Percentiles rank a stretch among this genome's conserved stretches.
Conservation (phyloP, 2,113 vertebrate species). For the Mastomys coucha region DNA sequence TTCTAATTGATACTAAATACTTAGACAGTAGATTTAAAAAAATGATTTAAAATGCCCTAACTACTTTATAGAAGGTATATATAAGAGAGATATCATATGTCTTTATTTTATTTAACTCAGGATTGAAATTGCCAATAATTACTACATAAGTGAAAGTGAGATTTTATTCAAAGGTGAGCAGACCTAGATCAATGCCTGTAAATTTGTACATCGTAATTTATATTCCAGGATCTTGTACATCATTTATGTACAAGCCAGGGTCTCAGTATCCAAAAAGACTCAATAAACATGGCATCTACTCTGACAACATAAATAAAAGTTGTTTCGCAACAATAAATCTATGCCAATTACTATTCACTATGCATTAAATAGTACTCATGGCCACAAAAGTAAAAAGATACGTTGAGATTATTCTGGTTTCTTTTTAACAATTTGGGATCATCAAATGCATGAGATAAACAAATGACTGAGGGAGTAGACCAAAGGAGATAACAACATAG, state of each 20-base stretch:
- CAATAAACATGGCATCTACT: not conserved
- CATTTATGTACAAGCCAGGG: not conserved
- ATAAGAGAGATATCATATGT: not conserved
- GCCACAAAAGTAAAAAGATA: not conserved
- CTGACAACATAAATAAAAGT: not conserved
- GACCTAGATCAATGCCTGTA: not conserved
- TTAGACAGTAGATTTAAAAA: not conserved
- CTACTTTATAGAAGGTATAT: not conserved
- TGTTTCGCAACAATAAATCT: not conserved
- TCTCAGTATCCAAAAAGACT: not conserved
- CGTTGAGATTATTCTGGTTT: not conserved
- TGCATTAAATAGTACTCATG: not conserved
- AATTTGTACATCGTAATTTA: not conserved
- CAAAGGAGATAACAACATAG: not conserved
- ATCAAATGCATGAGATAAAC: not conserved
- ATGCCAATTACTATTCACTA: not conserved
- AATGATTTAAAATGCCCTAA: not conserved
- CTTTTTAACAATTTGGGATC: not conserved
- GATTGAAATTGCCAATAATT: conserved; percentile 5
- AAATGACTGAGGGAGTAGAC: not conserved
- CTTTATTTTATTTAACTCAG: not conserved
- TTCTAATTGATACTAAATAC: rapidly evolving
- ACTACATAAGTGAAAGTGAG: not conserved
- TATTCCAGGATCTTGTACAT: not conserved
- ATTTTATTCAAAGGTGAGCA: not conserved